These are phyloP conservation scores for Neoaliturus tenellus DNA, from an alignment of 2,888 invertebrate species.

Conservation along the genomic window DNA sequence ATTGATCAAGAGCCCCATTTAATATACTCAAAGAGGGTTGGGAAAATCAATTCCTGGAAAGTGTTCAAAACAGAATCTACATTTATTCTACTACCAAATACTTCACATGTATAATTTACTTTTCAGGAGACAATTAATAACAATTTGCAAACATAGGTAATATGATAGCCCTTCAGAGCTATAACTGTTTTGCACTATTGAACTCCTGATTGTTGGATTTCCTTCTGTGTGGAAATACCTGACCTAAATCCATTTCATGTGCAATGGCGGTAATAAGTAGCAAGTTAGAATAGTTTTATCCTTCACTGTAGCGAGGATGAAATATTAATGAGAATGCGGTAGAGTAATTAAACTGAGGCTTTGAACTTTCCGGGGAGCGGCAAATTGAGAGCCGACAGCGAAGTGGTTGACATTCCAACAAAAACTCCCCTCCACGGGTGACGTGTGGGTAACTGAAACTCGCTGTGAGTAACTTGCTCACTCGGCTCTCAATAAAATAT, in stretches of 20 bases:
- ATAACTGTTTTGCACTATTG: no score
- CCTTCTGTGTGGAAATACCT: no score
- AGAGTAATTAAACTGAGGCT: neutral
- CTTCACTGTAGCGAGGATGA: neutral
- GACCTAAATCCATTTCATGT: no score
- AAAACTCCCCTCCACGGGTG: neutral
- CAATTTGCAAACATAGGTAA: no score
- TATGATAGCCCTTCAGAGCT: no score
- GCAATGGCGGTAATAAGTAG: no score
- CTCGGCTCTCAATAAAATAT: no score
- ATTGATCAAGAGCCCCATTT: neutral
- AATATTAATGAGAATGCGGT: constrained; percentile 22
- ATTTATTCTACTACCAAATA: neutral
- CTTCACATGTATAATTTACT: neutral
- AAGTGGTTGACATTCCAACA: neutral
- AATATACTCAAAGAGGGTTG: neutral
- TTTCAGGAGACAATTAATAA: no score
- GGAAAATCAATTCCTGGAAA: neutral
- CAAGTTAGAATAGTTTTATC: neutral
- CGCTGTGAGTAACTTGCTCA: no score
- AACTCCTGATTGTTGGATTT: no score
- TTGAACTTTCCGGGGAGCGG: constrained; percentile 8
- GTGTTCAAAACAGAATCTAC: neutral
- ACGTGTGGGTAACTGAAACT: no score
- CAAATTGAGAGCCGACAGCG: neutral